Base-by-base conservation (phyloP, 2,797 vertebrate species). In the Phyllotis vaccarum region DNA sequence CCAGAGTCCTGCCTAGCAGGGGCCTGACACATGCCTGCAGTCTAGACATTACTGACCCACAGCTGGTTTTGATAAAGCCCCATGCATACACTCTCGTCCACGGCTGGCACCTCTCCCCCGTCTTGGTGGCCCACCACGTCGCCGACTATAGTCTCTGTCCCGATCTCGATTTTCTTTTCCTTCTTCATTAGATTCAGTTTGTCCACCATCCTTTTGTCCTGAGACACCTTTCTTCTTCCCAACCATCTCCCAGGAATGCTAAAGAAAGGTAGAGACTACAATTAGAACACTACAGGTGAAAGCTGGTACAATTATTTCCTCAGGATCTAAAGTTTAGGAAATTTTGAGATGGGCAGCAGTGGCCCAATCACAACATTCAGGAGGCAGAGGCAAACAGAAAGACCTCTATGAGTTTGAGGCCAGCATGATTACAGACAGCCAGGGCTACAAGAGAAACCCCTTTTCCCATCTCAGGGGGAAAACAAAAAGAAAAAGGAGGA, bases 181-280 rank as follows among this genome's bases (percentile, higher is more conserved):
- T 97, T 99, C 99, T 74, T 99, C 99, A 21, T 98, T 99, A 62
- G 99, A 98, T 89, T 99, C 99, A 8, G 98, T 98, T 98, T 99
- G 99, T 93, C 98, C 99, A 0, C 98, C 98, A 98, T 99, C 99
- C 98, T 99, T 99, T 98, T 99, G 99, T 95, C 99, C 99, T 0
- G 99, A 99, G 96, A 99, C 99, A 1, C 99, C 99, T 96, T 99
- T 99, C 98, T 99, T 99, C 98, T 99, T 99, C 54, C 99, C 99
- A 7, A 99, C 99, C 99, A 99, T 99, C 95, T 99, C 99, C 99
- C 99, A 99, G 86, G 99, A 99, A 97, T 99, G 99, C 99, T 99
- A 93, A 62, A 97, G 46, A 80, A 95, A 49, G 76, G 16, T 9
- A 97, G 43, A 98, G 16, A 79, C 1, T 88, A 34, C 37, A 88